Evolutionary conservation across 2,113 vertebrate genomes (phyloP).

Genomic region (Platycercus adscitus): DNA sequence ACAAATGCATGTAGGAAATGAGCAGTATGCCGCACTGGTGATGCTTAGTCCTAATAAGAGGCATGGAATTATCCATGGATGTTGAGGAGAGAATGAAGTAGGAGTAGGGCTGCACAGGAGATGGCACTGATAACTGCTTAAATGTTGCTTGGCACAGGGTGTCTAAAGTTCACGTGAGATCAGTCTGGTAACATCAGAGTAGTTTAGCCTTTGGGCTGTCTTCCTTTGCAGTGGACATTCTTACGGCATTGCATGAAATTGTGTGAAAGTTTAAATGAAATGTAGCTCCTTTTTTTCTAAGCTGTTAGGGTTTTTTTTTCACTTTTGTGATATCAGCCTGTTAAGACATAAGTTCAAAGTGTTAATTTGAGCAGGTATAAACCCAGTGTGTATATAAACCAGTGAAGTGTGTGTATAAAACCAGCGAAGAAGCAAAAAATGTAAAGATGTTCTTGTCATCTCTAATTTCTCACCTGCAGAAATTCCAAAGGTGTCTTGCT

Average conservation of each 20-base stretch:
- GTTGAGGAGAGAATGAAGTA: background rate
- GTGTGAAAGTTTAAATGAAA: background rate
- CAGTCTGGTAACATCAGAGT: rapidly evolving
- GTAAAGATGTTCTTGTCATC: background rate
- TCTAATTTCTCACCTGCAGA: background rate
- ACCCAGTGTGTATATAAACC: background rate
- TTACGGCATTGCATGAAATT: rapidly evolving
- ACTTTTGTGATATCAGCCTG: background rate
- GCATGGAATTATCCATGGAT: rapidly evolving
- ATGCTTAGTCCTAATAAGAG: background rate
- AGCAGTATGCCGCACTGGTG: rapidly evolving
- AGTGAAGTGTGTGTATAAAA: background rate
- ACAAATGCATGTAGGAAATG: rapidly evolving
- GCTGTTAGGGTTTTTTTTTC: background rate
- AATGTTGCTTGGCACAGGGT: background rate
- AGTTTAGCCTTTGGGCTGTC: background rate
- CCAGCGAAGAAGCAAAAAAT: background rate
- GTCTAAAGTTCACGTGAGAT: background rate
- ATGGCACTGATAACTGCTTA: background rate
- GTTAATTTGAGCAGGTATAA: background rate
- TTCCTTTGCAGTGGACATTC: background rate
- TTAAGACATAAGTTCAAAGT: background rate
- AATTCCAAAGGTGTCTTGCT: background rate
- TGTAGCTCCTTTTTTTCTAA: background rate
- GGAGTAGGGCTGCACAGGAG: rapidly evolving